A percentile compares a stretch with the other conserved stretches of the same genome.
Evolutionary conservation across 2,888 invertebrate genomes (phyloP).

Genomic region (Agrotis exclamationis): DNA sequence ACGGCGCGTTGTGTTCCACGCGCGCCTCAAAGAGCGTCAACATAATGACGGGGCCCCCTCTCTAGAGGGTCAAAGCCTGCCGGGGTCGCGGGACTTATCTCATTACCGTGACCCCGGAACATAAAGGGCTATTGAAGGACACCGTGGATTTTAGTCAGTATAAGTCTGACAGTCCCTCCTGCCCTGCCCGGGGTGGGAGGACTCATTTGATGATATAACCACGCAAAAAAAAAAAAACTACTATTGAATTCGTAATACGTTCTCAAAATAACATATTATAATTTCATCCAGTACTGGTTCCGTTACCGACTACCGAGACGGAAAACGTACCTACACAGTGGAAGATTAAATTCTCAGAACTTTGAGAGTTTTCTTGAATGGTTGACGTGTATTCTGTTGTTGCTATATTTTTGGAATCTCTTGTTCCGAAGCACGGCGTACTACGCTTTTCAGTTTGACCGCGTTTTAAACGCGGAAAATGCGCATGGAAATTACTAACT

Average conservation of each 20-base stretch:
- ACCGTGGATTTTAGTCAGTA: no score
- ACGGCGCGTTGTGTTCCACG: no score
- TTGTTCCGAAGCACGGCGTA: not conserved
- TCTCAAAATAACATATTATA: constrained; percentile 10
- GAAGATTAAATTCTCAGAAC: constrained; percentile 28
- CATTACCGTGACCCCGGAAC: no score
- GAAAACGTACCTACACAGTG: not conserved
- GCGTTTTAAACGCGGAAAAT: not conserved
- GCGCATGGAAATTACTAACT: not conserved
- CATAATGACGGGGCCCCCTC: no score
- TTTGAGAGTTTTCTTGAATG: constrained; percentile 20
- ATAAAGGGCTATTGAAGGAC: no score
- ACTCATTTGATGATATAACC: no score
- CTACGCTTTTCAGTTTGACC: not conserved
- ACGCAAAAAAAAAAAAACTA: not conserved
- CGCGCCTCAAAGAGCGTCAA: no score
- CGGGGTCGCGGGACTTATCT: no score
- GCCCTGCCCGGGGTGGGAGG: no score
- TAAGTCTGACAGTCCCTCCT: no score
- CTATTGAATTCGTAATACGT: not conserved
- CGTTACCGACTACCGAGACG: not conserved
- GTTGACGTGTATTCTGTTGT: not conserved
- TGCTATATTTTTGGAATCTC: constrained; percentile 28
- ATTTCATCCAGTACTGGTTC: constrained; percentile 12
- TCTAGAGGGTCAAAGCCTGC: no score